phyloP scores from a whole-genome alignment of 2,113 vertebrate genomes.

The Gopherus evgoodei region DNA sequence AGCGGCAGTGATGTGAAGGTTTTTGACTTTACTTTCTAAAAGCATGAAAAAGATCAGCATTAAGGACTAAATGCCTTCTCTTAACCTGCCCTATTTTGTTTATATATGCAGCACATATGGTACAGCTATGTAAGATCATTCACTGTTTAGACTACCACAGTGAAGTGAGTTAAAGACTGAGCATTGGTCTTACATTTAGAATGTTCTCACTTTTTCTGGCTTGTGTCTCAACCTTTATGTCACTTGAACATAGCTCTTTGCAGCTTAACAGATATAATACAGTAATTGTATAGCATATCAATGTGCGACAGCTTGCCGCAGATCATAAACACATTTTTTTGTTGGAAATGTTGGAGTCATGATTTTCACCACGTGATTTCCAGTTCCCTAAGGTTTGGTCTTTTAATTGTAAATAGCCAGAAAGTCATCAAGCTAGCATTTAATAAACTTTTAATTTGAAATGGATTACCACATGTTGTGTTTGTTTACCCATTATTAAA shows the following conservation, averaged over 20 bases:
- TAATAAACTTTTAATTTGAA: conserved; percentile 92
- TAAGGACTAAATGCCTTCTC: conserved; percentile 42
- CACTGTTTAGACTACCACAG: conserved; percentile 60
- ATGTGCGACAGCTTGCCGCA: conserved; percentile 65
- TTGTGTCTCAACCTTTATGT: conserved; percentile 58
- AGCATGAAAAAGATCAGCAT: conserved; percentile 44
- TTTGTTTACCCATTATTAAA: conserved; percentile 89
- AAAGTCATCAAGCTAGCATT: conserved; percentile 85
- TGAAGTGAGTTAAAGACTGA: conserved; percentile 11
- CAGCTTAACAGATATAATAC: conserved; percentile 50
- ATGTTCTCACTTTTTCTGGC: conserved; percentile 32
- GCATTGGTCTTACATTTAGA: conserved; percentile 47
- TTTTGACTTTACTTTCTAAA: conserved; percentile 45
- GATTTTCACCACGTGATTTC: conserved; percentile 71
- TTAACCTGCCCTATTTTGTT: conserved; percentile 50
- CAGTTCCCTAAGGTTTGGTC: conserved; percentile 79
- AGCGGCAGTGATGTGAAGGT: conserved; percentile 30
- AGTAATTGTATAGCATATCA: conserved; percentile 68
- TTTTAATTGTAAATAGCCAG: conserved; percentile 86
- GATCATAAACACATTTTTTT: conserved; percentile 81
- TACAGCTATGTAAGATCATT: conserved; percentile 45
- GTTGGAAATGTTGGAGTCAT: conserved; percentile 69
- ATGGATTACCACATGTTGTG: conserved; percentile 88
- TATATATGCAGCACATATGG: conserved; percentile 37
- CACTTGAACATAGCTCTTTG: conserved; percentile 43